A percentile compares a stretch with the other conserved stretches of the same genome.
Conservation (phyloP, 1,140 invertebrate genomes). For the Drosophila sulfurigaster region DNA sequence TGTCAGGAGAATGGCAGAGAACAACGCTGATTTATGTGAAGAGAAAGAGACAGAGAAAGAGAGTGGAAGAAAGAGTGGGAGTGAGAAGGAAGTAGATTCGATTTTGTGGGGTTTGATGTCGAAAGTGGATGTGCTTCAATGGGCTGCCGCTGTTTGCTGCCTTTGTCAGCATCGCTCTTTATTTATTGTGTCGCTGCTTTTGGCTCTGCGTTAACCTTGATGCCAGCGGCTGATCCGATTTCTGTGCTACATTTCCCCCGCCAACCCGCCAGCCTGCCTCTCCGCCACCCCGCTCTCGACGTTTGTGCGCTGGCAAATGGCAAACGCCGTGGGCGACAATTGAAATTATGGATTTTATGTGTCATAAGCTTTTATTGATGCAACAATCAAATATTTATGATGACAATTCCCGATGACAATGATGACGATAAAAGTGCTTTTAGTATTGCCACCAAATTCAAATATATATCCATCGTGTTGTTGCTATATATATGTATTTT, state of each 20-base stretch:
- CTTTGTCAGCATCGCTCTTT: constrained; percentile 34
- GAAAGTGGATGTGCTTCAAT: background rate
- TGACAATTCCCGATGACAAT: constrained; percentile 80
- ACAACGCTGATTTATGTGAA: constrained; percentile 41
- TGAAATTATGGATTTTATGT: constrained; percentile 84
- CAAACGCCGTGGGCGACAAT: constrained; percentile 65
- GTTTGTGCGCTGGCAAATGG: background rate
- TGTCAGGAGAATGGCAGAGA: constrained; percentile 16
- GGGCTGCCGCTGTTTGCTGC: background rate
- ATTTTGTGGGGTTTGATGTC: background rate
- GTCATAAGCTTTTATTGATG: constrained; percentile 84
- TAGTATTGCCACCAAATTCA: constrained; percentile 22
- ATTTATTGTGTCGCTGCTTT: constrained; percentile 45
- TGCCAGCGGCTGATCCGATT: constrained; percentile 49
- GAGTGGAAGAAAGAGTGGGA: background rate
- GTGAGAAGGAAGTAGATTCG: background rate
- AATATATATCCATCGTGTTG: constrained; percentile 7
- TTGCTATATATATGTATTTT: constrained; percentile 8
- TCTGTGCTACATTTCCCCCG: background rate
- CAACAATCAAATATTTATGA: constrained; percentile 84
- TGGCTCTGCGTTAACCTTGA: constrained; percentile 37
- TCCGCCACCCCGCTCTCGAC: background rate
- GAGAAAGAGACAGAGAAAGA: background rate
- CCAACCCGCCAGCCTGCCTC: too few relatives aligned
- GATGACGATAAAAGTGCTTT: constrained; percentile 79